Conservation (phyloP, 2,113 vertebrate species). For the Varanus komodoensis region DNA sequence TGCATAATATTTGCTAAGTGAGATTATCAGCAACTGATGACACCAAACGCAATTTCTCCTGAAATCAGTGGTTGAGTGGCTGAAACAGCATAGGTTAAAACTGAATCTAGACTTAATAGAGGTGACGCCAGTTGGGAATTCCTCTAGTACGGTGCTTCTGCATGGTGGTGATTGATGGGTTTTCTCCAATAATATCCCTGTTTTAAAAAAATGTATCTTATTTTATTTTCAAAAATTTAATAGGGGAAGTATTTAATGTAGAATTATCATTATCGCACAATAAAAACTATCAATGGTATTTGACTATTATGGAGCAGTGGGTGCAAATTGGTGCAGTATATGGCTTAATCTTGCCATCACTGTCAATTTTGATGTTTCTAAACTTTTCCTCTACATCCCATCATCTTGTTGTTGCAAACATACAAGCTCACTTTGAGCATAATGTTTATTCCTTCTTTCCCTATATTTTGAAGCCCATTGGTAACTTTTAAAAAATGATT, state of each 20-base stretch:
- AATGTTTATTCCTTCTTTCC: background rate
- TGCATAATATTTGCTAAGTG: too few species aligned
- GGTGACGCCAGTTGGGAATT: background rate
- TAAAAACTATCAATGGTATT: too few species aligned
- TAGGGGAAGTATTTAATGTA: too few species aligned
- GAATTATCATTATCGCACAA: too few species aligned
- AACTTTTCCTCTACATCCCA: background rate
- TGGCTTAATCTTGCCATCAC: too few species aligned
- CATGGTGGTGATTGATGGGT: background rate
- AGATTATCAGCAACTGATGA: background rate
- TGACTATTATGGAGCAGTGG: too few species aligned
- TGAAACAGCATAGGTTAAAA: background rate
- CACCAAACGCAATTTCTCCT: background rate
- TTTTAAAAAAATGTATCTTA: too few species aligned
- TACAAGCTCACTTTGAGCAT: background rate
- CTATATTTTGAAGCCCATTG: background rate
- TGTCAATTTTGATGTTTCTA: background rate
- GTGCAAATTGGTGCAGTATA: too few species aligned
- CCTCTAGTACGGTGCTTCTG: too few species aligned
- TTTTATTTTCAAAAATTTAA: too few species aligned
- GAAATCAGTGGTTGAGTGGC: background rate
- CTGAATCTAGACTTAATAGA: background rate
- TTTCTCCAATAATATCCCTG: too few species aligned
- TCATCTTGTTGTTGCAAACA: background rate
- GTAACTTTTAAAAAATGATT: background rate